A percentile compares a stretch with the other conserved stretches of the same genome.
Conservation (phyloP, 1,140 invertebrate species). For the Cyclargus thomasi region DNA sequence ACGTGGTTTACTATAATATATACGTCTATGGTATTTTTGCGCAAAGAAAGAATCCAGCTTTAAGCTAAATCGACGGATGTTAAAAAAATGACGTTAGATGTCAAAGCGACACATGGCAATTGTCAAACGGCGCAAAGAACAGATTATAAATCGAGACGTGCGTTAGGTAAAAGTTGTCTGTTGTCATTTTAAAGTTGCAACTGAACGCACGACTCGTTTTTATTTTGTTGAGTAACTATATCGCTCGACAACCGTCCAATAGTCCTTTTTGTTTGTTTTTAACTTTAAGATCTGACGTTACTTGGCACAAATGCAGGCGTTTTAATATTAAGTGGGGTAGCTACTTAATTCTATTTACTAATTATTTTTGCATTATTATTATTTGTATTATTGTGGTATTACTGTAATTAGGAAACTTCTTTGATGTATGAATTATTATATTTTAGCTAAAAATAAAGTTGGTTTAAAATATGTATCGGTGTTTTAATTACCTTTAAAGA, state of each 20-base stretch:
- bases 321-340: conserved; percentile 47
- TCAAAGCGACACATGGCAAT: neutral
- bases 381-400: conserved; percentile 58
- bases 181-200: conserved; percentile 10
- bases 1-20: too few relatives aligned
- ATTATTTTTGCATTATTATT: conserved; percentile 44
- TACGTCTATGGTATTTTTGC: too few relatives aligned
- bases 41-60: too few relatives aligned
- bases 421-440: conserved; percentile 75
- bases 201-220: conserved; percentile 25
- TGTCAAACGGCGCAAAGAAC: conserved; percentile 10
- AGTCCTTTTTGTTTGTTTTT: conserved; percentile 38
- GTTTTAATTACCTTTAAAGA: conserved; percentile 31
- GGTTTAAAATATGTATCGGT: conserved; percentile 60
- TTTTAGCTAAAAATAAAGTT: conserved; percentile 75
- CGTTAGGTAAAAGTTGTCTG: neutral
- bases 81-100: neutral
- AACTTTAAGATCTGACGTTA: conserved; percentile 47
- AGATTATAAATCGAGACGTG: neutral
- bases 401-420: conserved; percentile 66
- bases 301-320: conserved; percentile 45
- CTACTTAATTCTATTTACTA: conserved; percentile 43
- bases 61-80: too few relatives aligned
- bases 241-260: conserved; percentile 56
- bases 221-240: conserved; percentile 31